Conservation (phyloP, 2,797 vertebrate genomes). For the Tragelaphus oryx region DNA sequence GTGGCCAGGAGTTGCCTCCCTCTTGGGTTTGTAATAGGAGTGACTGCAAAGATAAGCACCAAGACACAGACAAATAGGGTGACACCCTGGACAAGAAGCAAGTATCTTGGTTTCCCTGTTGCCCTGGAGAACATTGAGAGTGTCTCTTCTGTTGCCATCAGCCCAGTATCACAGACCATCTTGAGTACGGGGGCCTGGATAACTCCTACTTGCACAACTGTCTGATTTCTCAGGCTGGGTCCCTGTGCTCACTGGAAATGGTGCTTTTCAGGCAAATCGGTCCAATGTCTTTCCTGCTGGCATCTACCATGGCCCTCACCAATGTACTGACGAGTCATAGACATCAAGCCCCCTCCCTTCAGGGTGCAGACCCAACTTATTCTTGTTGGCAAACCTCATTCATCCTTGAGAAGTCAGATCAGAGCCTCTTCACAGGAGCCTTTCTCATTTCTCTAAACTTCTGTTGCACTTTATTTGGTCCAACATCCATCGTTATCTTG, state of each 20-base stretch:
- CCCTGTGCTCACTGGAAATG: neutral
- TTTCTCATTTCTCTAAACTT: neutral
- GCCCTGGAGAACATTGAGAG: neutral
- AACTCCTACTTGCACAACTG: fast-evolving
- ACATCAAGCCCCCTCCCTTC: neutral
- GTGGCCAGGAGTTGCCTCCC: neutral
- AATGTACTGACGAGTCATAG: fast-evolving
- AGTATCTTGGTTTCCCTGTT: neutral
- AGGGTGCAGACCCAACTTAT: neutral
- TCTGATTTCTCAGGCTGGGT: neutral
- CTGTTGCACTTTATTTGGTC: neutral
- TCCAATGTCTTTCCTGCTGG: neutral
- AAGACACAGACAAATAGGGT: neutral
- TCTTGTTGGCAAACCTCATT: neutral
- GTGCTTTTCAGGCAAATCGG: neutral
- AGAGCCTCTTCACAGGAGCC: neutral
- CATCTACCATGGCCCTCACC: neutral
- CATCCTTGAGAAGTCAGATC: neutral
- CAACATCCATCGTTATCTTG: neutral
- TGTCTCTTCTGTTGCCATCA: neutral
- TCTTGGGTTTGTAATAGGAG: neutral
- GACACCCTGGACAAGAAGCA: neutral
- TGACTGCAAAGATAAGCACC: neutral
- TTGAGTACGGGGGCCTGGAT: neutral
- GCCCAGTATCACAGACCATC: neutral